These are phyloP conservation scores for Drosophila macrothrix DNA, from an alignment of 2,888 invertebrate species.

Conservation along the genomic window DNA sequence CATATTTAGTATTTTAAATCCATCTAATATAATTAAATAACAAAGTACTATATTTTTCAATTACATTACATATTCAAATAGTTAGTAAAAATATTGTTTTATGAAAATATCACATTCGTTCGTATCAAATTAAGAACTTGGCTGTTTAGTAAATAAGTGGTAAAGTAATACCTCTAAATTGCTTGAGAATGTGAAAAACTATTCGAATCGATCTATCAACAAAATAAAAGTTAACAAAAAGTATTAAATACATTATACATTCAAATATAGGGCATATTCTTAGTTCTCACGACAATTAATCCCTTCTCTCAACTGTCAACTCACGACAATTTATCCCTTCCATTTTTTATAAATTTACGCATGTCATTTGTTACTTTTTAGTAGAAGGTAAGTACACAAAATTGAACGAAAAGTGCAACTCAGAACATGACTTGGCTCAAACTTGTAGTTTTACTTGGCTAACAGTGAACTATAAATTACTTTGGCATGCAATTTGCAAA, in stretches of 20 bases:
- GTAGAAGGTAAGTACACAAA: neutral
- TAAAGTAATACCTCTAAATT: neutral
- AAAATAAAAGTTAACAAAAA: neutral
- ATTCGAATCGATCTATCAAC: neutral
- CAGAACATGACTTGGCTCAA: slow-evolving; percentile 14
- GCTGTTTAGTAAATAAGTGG: neutral
- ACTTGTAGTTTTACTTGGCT: neutral
- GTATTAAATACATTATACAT: neutral
- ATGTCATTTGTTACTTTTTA: neutral
- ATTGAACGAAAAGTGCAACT: slow-evolving; percentile 5
- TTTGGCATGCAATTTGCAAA: slow-evolving; percentile 47
- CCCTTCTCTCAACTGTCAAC: neutral
- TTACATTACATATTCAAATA: neutral
- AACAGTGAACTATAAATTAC: slow-evolving; percentile 14
- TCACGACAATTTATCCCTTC: neutral
- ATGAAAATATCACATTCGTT: slow-evolving; percentile 1
- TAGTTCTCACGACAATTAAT: neutral
- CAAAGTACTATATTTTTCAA: neutral
- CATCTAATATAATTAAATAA: neutral
- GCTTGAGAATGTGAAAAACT: neutral
- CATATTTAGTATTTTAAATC: neutral
- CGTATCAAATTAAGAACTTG: neutral
- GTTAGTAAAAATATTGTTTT: neutral
- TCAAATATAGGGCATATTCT: neutral
- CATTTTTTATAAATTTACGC: neutral